Conservation (phyloP, 1,140 invertebrate genomes). For the Sminthurinus signatus region DNA sequence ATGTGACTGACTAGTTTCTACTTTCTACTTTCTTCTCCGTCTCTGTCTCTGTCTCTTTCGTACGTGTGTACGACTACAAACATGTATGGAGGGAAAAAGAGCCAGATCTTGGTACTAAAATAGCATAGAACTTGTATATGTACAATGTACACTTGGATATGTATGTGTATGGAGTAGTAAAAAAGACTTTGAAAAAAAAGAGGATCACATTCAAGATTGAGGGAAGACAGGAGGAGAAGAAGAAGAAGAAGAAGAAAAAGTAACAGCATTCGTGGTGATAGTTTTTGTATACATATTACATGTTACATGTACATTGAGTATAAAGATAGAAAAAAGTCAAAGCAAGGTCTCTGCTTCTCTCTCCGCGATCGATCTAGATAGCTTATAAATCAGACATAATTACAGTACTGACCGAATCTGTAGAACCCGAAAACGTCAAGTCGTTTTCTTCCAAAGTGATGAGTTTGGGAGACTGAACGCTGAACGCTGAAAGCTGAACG, state of each 20-base stretch:
- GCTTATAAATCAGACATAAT: constrained; percentile 41
- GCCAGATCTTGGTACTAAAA: no score
- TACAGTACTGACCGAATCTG: constrained; percentile 42
- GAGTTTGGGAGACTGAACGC: constrained; percentile 38
- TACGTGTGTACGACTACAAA: no score
- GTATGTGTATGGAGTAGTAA: neutral
- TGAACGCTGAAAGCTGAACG: constrained; percentile 35
- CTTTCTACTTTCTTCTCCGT: neutral
- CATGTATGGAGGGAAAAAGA: no score
- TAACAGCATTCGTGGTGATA: neutral
- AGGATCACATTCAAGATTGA: neutral
- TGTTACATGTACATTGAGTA: constrained; percentile 35
- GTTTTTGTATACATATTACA: neutral
- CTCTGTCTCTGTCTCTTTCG: neutral
- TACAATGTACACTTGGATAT: no score
- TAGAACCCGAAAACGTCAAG: constrained; percentile 42
- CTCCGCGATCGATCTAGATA: no score
- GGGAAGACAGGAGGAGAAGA: neutral
- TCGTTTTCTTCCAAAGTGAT: no score
- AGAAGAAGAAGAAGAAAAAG: neutral
- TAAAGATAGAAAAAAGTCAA: no score
- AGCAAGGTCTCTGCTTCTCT: no score
- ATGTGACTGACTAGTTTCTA: neutral
- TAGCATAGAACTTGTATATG: no score
- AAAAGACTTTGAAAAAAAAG: neutral